Percentiles rank a stretch among this genome's conserved stretches.
Conservation (phyloP, 2,797 vertebrate species). For the Yasuhikotakia modesta region DNA sequence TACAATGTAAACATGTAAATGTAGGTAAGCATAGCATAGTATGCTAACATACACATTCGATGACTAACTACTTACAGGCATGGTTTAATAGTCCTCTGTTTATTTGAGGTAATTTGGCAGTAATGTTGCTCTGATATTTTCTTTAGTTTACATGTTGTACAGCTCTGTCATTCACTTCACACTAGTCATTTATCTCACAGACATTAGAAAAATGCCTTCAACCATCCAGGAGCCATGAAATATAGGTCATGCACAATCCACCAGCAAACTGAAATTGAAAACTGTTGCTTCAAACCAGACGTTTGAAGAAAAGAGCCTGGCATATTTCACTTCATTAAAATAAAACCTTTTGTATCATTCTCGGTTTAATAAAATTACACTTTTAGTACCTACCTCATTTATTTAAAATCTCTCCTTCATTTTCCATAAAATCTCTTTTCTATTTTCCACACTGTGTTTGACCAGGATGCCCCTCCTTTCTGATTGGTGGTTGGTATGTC, state of each 20-base stretch:
- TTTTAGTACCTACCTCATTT: not conserved
- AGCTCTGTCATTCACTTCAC: slow-evolving; percentile 4
- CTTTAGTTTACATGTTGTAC: slow-evolving; percentile 1
- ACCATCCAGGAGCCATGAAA: not conserved
- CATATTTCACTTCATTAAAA: slow-evolving; percentile 58
- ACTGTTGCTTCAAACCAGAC: slow-evolving; percentile 26
- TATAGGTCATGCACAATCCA: not conserved
- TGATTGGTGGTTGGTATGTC: slow-evolving; percentile 40
- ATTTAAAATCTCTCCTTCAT: slow-evolving; percentile 10
- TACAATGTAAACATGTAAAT: too few species aligned
- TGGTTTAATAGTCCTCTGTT: too few species aligned
- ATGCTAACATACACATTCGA: too few species aligned
- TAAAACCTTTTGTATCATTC: slow-evolving; percentile 31
- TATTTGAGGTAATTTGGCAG: not conserved
- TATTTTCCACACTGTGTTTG: not conserved
- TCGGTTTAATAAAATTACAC: slow-evolving; percentile 26
- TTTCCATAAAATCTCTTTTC: not conserved
- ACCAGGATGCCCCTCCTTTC: slow-evolving; percentile 2
- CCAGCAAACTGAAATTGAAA: slow-evolving; percentile 8
- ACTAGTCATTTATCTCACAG: slow-evolving; percentile 11
- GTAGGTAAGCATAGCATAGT: too few species aligned
- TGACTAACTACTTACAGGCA: too few species aligned
- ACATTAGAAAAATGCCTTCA: not conserved
- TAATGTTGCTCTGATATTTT: not conserved
- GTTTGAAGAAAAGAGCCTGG: slow-evolving; percentile 10